phyloP scores from a whole-genome alignment of 2,888 invertebrate genomes.

The Cerceris rybyensis region DNA sequence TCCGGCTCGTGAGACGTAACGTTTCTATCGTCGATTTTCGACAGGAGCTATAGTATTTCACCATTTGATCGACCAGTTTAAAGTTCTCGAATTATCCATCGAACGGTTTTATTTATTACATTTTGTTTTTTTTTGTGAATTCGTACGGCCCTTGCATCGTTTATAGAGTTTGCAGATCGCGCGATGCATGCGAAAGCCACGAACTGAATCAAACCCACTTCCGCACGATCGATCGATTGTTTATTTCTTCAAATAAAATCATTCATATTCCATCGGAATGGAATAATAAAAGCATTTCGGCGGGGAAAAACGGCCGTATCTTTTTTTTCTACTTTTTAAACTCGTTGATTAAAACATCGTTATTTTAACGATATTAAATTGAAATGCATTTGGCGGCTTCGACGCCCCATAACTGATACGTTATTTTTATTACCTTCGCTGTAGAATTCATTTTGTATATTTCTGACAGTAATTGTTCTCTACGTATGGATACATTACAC shows the following conservation, averaged over 20 bases:
- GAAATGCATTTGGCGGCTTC: background rate
- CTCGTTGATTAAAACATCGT: background rate
- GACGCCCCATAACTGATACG: background rate
- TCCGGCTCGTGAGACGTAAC: no score
- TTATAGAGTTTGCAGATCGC: slow-evolving; percentile 24
- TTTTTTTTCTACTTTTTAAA: no score
- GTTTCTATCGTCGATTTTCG: no score
- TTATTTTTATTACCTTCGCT: background rate
- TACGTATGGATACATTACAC: background rate
- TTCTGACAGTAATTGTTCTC: background rate
- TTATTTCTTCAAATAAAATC: background rate
- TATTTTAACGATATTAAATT: background rate
- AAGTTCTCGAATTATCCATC: no score
- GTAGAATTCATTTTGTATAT: background rate
- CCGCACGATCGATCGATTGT: slow-evolving; percentile 14
- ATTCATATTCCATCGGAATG: no score
- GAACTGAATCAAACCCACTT: no score
- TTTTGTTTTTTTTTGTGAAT: no score
- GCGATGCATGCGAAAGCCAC: slow-evolving; percentile 7
- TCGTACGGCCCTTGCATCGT: slow-evolving; percentile 19
- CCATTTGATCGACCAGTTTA: no score
- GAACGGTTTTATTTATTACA: no score
- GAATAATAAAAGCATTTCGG: no score
- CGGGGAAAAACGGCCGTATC: no score
- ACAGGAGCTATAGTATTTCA: no score